Conservation (phyloP, 2,888 invertebrate species). For the Tipula vernalis region DNA sequence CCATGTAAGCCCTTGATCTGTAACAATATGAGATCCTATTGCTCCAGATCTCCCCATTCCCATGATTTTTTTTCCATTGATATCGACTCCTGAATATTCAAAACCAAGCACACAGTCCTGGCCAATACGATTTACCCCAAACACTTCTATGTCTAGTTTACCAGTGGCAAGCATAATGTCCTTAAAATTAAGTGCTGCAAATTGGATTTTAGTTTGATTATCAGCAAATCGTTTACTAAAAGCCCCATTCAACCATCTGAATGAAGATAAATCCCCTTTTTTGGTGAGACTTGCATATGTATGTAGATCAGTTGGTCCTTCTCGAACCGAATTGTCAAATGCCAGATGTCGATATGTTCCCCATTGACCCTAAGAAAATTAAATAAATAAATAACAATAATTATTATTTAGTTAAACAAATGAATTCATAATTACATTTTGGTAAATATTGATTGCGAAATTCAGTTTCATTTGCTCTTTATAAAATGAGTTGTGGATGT, state of each 20-base stretch:
- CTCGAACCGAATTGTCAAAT: slow-evolving; percentile 26
- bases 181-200: slow-evolving; percentile 80
- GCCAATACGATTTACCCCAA: slow-evolving; percentile 49
- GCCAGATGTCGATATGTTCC: too few species aligned
- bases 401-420: too few species aligned
- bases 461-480: slow-evolving; percentile 40
- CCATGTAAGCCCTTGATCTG: slow-evolving; percentile 42
- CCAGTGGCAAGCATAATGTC: slow-evolving; percentile 92
- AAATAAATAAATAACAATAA: too few species aligned
- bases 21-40: slow-evolving; percentile 40
- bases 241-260: slow-evolving; percentile 66
- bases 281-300: slow-evolving; percentile 64
- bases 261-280: slow-evolving; percentile 73
- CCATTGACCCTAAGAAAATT: slow-evolving; percentile 23
- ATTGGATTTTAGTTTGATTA: slow-evolving; percentile 29
- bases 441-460: slow-evolving; percentile 65
- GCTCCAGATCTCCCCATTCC: slow-evolving; percentile 42
- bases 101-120: slow-evolving; percentile 57
- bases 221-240: slow-evolving; percentile 26
- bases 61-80: slow-evolving; percentile 51
- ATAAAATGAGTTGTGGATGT: slow-evolving; percentile 42
- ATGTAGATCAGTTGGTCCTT: slow-evolving; percentile 42
- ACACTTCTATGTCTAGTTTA: slow-evolving; percentile 70
- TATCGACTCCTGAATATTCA: slow-evolving; percentile 48
- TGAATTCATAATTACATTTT: slow-evolving; percentile 28